Evolutionary conservation across 2,888 invertebrate species (phyloP), one percentile per base, ranked within the genome.

Genomic region (Scaptomyza cyrtandrae): DNA sequence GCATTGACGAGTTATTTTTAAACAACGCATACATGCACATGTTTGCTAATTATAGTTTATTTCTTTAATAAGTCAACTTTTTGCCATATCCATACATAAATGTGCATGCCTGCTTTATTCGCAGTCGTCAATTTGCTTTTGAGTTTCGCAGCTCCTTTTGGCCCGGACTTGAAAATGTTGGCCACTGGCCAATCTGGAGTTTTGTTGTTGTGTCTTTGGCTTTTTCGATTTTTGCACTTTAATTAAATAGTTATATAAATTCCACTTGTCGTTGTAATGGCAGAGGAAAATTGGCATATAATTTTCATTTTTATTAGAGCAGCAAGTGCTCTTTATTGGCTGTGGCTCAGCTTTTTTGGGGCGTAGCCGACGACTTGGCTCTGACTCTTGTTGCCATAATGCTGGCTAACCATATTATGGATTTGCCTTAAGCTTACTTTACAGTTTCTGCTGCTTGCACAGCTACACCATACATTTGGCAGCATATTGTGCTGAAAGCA

Each of bases 221-320:
- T 68, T 27, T 39, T 41, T 39, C 61, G 67, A 50, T 58, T 56
- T 63, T 52, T 61, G 64, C 71, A 74, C 88, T 87, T 85, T 82
- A 89, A 86, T 86, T 86, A 86, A 83, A 89, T 74, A 75, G 89
- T 86, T 89, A 87, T 86, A 88, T 86, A 89, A 89, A 89, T 87
- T 85, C 80, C 86, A 83, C 80, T 82, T 84, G 78, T 78, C 62
- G 75, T 80, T 71, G 61, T 64, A 75, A 65, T 75, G 71, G 50
- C 71, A 58, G 55, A 63, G 59, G 50, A 49, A 29, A 60, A 27
- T 50, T 59, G 58, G 45, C 66, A 78, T 85, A 71, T 87, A 87
- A 87, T 87, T 85, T 85, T 55, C 71, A 70, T 71, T 70, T 82
- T 76, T 77, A 75, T 78, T 82, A 80, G 76, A 80, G 71, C 80